Conservation (phyloP, 1,140 invertebrate species). For the Bombus picipes region DNA sequence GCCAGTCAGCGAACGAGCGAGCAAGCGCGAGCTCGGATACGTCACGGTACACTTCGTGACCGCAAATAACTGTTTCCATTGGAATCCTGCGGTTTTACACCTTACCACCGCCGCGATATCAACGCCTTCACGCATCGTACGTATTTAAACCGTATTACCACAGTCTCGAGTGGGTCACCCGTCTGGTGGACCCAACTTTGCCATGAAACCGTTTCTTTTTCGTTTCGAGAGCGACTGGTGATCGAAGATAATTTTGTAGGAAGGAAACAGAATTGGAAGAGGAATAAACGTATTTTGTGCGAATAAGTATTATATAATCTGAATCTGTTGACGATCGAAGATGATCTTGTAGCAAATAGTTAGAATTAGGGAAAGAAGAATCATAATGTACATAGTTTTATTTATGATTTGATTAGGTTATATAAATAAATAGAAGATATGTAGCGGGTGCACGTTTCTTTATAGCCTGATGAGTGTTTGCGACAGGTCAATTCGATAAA, state of each 20-base stretch:
- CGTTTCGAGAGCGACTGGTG: background rate
- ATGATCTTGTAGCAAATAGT: too few species aligned
- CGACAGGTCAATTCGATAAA: background rate
- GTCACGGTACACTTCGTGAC: constrained; percentile 63
- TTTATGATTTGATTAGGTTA: too few species aligned
- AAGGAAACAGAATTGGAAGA: background rate
- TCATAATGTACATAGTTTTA: too few species aligned
- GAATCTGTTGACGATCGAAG: too few species aligned
- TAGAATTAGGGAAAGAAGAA: too few species aligned
- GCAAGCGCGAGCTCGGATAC: constrained; percentile 39
- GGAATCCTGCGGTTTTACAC: constrained; percentile 77
- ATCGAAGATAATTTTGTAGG: background rate
- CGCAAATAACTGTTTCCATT: constrained; percentile 79
- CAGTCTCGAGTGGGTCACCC: constrained; percentile 49
- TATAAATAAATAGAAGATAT: too few species aligned
- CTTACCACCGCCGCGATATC: constrained; percentile 70
- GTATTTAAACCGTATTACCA: constrained; percentile 65
- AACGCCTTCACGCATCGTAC: constrained; percentile 66
- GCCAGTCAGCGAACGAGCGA: background rate
- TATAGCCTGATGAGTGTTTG: background rate
- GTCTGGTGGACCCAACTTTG: background rate
- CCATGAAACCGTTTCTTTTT: constrained; percentile 6
- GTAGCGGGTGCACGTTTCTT: background rate
- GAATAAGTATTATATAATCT: too few species aligned
- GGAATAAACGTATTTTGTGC: too few species aligned